phyloP scores from a whole-genome alignment of 2,888 invertebrate genomes.

The Auanema sp. region DNA sequence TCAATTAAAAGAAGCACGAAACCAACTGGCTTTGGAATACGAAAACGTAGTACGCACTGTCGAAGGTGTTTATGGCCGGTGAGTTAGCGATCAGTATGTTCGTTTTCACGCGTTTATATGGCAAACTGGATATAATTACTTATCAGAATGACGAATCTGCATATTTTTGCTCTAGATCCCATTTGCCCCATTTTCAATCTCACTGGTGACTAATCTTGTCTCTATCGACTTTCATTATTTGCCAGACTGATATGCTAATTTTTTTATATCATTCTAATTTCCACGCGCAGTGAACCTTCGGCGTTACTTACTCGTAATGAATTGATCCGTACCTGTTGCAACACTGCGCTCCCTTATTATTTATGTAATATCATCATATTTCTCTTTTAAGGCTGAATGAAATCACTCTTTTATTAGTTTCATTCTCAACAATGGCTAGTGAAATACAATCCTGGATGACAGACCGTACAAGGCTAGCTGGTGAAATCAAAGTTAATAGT shows the following conservation, averaged over 20 bases:
- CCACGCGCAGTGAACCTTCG: too few species aligned
- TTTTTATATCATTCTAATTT: too few species aligned
- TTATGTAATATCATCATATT: too few species aligned
- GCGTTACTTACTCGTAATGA: too few species aligned
- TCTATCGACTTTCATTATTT: background rate
- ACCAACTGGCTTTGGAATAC: slow-evolving; percentile 48
- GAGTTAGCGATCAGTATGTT: background rate
- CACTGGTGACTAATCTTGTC: background rate
- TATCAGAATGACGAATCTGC: background rate
- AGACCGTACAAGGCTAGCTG: slow-evolving; percentile 33
- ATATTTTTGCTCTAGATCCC: background rate
- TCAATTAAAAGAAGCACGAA: slow-evolving; percentile 69
- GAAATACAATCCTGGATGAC: slow-evolving; percentile 59
- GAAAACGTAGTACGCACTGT: slow-evolving; percentile 47
- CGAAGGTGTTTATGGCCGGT: slow-evolving; percentile 41
- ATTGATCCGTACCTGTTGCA: too few species aligned
- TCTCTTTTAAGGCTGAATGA: slow-evolving; percentile 44
- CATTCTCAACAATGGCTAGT: slow-evolving; percentile 50
- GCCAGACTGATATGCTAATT: too few species aligned
- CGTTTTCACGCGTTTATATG: background rate
- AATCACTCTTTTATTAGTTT: slow-evolving; percentile 50
- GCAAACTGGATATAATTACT: background rate
- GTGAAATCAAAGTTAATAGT: slow-evolving; percentile 42
- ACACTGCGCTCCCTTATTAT: too few species aligned
- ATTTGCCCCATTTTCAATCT: background rate